These are phyloP conservation scores for Platycercus adscitus DNA, from an alignment of 2,113 vertebrate genomes.

Conservation along the genomic window DNA sequence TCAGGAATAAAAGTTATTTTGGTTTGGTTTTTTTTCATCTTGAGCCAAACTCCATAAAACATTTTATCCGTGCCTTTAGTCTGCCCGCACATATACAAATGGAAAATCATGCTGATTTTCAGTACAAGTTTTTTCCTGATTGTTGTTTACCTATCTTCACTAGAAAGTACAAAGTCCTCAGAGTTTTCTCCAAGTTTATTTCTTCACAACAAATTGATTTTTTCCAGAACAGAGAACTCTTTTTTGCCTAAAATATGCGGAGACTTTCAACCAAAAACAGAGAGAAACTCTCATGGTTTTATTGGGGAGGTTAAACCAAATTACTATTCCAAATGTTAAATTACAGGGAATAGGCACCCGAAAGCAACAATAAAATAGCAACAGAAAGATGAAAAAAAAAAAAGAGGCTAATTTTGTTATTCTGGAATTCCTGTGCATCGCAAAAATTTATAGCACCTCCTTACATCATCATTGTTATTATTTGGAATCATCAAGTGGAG, in stretches of 20 bases:
- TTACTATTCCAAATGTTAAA: conserved; percentile 15
- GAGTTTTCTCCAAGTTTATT: background rate
- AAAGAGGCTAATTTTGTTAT: background rate
- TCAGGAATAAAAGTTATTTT: conserved; percentile 10
- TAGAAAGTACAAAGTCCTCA: background rate
- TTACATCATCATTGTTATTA: background rate
- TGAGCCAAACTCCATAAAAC: conserved; percentile 32
- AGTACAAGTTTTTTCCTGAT: background rate
- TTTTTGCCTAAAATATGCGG: background rate
- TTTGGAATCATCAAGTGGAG: conserved; percentile 8
- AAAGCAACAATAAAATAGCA: conserved; percentile 18
- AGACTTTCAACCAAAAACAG: background rate
- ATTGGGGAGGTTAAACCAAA: conserved; percentile 11
- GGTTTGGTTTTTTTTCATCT: conserved; percentile 35
- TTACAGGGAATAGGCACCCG: background rate
- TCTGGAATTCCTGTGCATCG: background rate
- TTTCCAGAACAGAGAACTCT: background rate
- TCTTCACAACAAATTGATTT: background rate
- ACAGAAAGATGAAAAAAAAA: background rate
- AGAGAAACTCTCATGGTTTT: background rate
- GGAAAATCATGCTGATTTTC: background rate
- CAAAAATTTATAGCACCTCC: conserved; percentile 21
- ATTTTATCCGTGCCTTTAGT: background rate
- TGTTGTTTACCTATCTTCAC: background rate
- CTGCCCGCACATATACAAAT: background rate